These are phyloP conservation scores for Ardeotis arabs DNA, from an alignment of 2,113 vertebrate species.

Conservation along the genomic window DNA sequence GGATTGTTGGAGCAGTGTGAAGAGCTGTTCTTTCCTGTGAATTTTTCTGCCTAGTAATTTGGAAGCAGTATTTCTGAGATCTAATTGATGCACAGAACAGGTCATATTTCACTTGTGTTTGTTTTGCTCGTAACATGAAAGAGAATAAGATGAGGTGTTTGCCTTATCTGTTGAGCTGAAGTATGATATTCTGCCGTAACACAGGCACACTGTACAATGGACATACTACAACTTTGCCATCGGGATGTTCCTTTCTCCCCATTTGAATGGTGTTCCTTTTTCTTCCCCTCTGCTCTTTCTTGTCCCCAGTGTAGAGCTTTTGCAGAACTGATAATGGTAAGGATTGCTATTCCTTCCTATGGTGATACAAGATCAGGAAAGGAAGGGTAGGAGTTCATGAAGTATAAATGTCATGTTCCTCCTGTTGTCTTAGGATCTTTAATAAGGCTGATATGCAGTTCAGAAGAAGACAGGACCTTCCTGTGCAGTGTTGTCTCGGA, in stretches of 20 bases:
- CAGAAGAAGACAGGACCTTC: background rate
- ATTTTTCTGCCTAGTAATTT: background rate
- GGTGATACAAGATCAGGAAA: background rate
- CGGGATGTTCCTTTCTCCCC: background rate
- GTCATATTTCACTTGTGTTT: background rate
- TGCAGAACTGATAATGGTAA: background rate
- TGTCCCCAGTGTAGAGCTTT: background rate
- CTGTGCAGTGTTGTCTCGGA: background rate
- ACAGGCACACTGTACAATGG: background rate
- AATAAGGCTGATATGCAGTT: background rate
- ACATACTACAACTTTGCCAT: background rate
- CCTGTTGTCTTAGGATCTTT: background rate
- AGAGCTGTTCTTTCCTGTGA: background rate
- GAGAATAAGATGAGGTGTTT: background rate
- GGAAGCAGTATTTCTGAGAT: background rate
- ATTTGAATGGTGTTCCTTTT: background rate
- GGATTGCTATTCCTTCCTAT: background rate
- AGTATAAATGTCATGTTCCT: background rate
- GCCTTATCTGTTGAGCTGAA: background rate
- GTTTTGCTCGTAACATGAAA: background rate
- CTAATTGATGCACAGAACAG: background rate
- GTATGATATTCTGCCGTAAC: background rate
- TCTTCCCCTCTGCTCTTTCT: background rate
- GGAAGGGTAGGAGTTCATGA: background rate
- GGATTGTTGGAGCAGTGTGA: background rate